These are phyloP conservation scores for Hirtodrosophila alboralis DNA, from an alignment of 2,888 invertebrate species.

Conservation along the genomic window DNA sequence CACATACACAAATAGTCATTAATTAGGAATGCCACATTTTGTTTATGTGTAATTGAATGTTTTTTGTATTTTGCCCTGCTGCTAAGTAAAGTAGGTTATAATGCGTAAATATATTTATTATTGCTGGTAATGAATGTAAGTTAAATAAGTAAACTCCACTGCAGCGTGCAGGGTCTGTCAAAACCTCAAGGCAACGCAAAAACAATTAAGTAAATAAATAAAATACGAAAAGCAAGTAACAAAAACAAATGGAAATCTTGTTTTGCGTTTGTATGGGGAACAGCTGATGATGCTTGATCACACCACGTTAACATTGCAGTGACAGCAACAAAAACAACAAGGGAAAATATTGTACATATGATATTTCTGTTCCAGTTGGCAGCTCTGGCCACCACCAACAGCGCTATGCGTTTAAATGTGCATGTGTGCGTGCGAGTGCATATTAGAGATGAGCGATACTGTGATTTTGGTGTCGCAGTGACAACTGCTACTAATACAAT, in stretches of 20 bases:
- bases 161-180: constrained; percentile 5
- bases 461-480: no score
- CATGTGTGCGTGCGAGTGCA: constrained; percentile 1
- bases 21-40: constrained; percentile 39
- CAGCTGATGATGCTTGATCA: constrained; percentile 63
- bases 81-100: constrained; percentile 29
- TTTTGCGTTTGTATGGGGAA: constrained; percentile 33
- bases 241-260: constrained; percentile 18
- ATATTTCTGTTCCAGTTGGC: constrained; percentile 46
- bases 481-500: no score
- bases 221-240: constrained; percentile 24
- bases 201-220: no score
- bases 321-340: constrained; percentile 21
- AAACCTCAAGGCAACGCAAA: constrained; percentile 34
- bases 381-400: constrained; percentile 41
- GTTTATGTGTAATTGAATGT: constrained; percentile 18
- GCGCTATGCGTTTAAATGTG: no score
- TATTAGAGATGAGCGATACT: no score
- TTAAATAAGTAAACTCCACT: constrained; percentile 24
- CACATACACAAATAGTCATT: constrained; percentile 16
- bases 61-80: constrained; percentile 31
- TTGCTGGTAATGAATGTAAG: constrained; percentile 21
- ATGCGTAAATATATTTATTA: constrained; percentile 27
- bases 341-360: constrained; percentile 30
- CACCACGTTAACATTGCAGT: constrained; percentile 22